Percentiles rank a stretch among this genome's conserved stretches.
Conservation (phyloP, 2,113 vertebrate species). For the Rhodinocichla rosea region DNA sequence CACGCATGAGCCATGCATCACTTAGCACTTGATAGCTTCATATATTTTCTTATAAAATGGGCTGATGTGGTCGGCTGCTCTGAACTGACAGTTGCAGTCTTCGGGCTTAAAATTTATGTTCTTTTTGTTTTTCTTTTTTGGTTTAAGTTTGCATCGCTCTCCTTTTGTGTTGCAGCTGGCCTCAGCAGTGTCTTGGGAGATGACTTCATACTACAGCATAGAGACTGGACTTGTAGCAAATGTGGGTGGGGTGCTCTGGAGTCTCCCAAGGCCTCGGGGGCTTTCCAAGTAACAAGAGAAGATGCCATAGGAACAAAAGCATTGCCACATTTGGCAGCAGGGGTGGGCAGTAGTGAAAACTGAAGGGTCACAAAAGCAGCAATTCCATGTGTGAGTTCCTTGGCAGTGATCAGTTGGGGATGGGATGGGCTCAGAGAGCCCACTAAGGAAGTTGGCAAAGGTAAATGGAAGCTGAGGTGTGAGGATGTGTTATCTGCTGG, state of each 20-base stretch:
- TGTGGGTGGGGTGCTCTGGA: conserved; percentile 16
- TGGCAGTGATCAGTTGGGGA: neutral
- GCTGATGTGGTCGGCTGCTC: conserved; percentile 15
- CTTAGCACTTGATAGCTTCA: conserved; percentile 18
- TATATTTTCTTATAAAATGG: conserved; percentile 41
- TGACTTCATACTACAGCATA: conserved; percentile 32
- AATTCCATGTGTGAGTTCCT: neutral
- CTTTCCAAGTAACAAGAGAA: neutral
- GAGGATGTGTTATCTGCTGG: neutral
- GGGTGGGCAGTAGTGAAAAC: conserved; percentile 2
- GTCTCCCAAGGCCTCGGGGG: conserved; percentile 12
- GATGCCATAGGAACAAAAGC: conserved; percentile 40
- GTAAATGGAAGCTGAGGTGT: neutral
- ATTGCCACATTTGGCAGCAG: neutral
- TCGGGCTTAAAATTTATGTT: conserved; percentile 17
- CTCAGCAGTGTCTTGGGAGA: conserved; percentile 45
- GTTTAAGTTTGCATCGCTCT: conserved; percentile 20
- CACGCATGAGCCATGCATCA: neutral
- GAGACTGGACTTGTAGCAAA: neutral
- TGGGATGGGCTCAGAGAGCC: neutral
- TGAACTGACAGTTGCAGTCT: conserved; percentile 47
- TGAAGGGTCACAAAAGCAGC: neutral
- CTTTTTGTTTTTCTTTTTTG: conserved; percentile 44
- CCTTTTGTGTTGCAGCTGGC: conserved; percentile 52
- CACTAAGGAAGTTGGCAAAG: neutral